Conservation (phyloP, 2,888 invertebrate genomes). For the Oscheius sp. region DNA sequence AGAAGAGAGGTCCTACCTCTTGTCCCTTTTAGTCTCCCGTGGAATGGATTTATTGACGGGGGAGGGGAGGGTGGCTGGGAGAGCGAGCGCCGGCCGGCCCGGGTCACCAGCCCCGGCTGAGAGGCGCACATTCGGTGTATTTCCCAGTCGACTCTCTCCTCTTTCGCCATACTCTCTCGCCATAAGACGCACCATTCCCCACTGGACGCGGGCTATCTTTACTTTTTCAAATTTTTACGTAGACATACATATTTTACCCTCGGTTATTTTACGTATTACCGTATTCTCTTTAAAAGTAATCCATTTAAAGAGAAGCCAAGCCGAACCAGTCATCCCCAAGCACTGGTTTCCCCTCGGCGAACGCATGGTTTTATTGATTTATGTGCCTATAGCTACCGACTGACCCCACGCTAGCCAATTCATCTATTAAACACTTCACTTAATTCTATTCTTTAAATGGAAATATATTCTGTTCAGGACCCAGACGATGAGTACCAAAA, state of each 20-base stretch:
- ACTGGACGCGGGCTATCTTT: conserved; percentile 23
- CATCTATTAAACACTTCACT: not conserved
- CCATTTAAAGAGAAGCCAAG: not conserved
- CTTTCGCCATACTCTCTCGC: conserved; percentile 35
- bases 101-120: conserved; percentile 25
- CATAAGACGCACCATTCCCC: conserved; percentile 27
- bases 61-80: conserved; percentile 10
- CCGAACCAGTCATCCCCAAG: not conserved
- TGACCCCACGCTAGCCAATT: conserved; percentile 21
- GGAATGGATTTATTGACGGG: conserved; percentile 41
- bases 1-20: no score
- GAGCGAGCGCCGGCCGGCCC: not conserved
- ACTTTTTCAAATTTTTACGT: conserved; percentile 17
- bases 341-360: not conserved
- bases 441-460: not conserved
- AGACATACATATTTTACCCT: not conserved
- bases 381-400: conserved; percentile 29
- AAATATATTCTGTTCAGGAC: not conserved
- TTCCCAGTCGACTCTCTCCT: conserved; percentile 36
- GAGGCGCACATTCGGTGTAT: conserved; percentile 31
- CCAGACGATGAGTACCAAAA: conserved; percentile 52
- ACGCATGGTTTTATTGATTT: conserved; percentile 32
- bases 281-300: not conserved
- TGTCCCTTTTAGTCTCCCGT: not conserved
- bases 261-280: not conserved